Evolutionary conservation across 1,140 invertebrate genomes (phyloP), one percentile per base, ranked within the genome.

Genomic region (Planococcus citri): DNA sequence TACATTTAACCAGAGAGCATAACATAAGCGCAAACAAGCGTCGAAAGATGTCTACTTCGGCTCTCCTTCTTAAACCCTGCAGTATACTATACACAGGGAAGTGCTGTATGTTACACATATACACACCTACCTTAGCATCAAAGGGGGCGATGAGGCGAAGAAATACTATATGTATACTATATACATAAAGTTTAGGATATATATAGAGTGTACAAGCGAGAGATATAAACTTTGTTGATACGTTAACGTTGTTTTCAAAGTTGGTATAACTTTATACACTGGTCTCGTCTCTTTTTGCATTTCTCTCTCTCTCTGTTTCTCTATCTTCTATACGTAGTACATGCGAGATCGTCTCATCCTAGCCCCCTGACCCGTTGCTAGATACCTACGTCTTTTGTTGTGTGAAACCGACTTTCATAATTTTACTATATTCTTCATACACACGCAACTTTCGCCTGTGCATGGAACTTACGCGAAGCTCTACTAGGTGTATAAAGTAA

Each of bases 21-120:
- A 51, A 51, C 41, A 51, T 51, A n/a, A 51, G 41, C 41, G 41
- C 41, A 20, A 51, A 51, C 41, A 51, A 51, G 41, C 41, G 41
- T 51, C 41, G 17, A 51, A 51, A 51, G 6, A 20, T 20, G 41
- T 20, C 12, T 17, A n/a, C n/a, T n/a, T n/a, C n/a, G n/a, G n/a
- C n/a, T n/a, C n/a, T n/a, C n/a, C n/a, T n/a, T n/a, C n/a, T n/a
- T n/a, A n/a, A n/a, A n/a, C n/a, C n/a, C n/a, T n/a, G n/a, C n/a
- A n/a, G n/a, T n/a, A n/a, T n/a, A n/a, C n/a, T n/a, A n/a, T n/a
- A n/a, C n/a, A n/a, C n/a, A n/a, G n/a, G n/a, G n/a, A n/a, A n/a
- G n/a, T n/a, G n/a, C n/a, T n/a, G n/a, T n/a, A n/a, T n/a, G n/a
- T n/a, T n/a, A n/a, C n/a, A n/a, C n/a, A n/a, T n/a, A n/a, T n/a